Conservation (phyloP, 1,140 invertebrate genomes). For the Chrysoperla carnea region DNA sequence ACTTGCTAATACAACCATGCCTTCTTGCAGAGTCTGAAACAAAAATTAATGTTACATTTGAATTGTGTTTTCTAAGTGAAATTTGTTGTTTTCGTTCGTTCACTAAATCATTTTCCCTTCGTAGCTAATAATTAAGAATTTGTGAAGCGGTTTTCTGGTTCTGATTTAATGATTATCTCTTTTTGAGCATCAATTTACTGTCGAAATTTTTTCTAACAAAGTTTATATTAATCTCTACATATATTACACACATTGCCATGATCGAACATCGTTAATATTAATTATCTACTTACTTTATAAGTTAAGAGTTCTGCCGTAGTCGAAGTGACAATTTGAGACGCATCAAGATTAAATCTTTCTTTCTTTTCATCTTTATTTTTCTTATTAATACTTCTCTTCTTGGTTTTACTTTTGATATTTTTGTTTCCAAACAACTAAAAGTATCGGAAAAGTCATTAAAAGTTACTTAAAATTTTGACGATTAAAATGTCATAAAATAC, state of each 20-base stretch:
- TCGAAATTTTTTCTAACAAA: too few species aligned
- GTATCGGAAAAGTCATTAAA: background rate
- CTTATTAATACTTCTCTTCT: background rate
- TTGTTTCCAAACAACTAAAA: background rate
- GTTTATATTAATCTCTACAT: too few species aligned
- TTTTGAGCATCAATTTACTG: too few species aligned
- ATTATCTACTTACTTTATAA: background rate
- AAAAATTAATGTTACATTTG: conserved; percentile 5
- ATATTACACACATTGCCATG: too few species aligned
- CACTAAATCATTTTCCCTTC: too few species aligned
- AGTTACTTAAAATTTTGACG: background rate
- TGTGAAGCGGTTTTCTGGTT: too few species aligned
- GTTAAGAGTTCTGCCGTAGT: background rate
- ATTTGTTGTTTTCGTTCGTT: too few species aligned
- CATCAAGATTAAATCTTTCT: background rate
- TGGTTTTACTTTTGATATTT: background rate
- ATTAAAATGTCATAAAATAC: background rate
- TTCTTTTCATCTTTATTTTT: too few species aligned
- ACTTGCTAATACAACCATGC: conserved; percentile 34
- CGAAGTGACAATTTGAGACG: background rate
- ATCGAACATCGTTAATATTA: too few species aligned
- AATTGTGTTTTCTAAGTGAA: too few species aligned
- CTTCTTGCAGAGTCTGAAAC: conserved; percentile 30
- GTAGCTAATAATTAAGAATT: too few species aligned
- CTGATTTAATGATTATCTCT: too few species aligned